phyloP scores from a whole-genome alignment of 2,797 vertebrate species.

The Crypturellus tataupa region DNA sequence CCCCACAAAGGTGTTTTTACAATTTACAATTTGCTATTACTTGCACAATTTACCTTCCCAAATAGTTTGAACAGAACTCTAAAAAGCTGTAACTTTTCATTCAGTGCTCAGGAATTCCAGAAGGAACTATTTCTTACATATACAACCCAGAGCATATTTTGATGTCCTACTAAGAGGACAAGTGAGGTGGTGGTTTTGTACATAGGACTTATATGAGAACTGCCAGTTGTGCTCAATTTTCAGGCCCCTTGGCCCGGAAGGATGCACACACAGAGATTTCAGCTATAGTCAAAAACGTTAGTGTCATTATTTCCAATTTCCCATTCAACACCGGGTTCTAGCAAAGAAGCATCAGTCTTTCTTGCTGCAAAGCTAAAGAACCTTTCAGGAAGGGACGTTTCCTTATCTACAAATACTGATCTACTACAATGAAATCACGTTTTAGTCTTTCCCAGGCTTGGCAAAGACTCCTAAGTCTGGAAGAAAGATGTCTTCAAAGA shows the following conservation, averaged over 20 bases:
- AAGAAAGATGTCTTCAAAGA: neutral
- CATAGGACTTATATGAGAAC: neutral
- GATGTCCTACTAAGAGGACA: neutral
- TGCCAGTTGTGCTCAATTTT: neutral
- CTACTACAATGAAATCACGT: neutral
- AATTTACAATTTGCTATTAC: rapidly evolving
- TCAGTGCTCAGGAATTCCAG: neutral
- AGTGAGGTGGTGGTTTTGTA: neutral
- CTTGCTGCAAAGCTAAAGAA: neutral
- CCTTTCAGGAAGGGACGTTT: neutral
- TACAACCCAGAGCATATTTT: neutral
- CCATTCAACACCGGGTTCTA: neutral
- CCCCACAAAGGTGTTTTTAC: neutral
- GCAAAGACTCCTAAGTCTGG: neutral
- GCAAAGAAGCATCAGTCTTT: neutral
- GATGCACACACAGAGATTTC: neutral
- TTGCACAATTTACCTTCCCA: neutral
- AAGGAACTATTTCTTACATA: neutral
- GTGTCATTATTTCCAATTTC: neutral
- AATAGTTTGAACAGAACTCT: neutral
- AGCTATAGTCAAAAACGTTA: neutral
- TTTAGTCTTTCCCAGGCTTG: neutral
- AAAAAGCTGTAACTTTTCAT: neutral
- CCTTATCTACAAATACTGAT: neutral
- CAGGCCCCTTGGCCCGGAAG: neutral